Percentiles rank a stretch among this genome's conserved stretches.
These are phyloP conservation scores for Zosterops japonicus DNA, from an alignment of 2,113 vertebrate species.

Conservation along the genomic window DNA sequence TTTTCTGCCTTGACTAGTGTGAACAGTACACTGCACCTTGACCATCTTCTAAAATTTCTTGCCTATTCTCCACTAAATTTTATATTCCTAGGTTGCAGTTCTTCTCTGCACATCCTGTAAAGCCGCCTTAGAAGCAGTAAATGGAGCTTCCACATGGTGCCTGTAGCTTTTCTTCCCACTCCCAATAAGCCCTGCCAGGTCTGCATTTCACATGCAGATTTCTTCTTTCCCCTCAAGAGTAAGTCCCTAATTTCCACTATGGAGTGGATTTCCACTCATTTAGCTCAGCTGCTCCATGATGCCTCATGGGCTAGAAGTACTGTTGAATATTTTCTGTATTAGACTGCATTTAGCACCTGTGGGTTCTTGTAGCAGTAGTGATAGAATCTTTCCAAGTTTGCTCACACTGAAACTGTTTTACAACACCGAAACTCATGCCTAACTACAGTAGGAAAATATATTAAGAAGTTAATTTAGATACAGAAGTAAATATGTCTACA, in stretches of 20 bases:
- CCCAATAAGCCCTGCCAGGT: background rate
- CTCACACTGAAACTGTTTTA: background rate
- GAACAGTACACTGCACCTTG: background rate
- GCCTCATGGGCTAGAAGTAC: background rate
- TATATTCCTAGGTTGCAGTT: background rate
- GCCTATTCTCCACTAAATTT: background rate
- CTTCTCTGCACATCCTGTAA: background rate
- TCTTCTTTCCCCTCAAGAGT: background rate
- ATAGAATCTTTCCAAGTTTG: background rate
- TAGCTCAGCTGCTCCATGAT: background rate
- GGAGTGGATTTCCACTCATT: background rate
- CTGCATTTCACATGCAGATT: background rate
- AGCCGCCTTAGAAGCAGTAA: background rate
- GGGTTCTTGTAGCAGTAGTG: background rate
- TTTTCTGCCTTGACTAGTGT: background rate
- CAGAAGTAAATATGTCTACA: background rate
- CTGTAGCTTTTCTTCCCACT: background rate
- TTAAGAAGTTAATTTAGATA: background rate
- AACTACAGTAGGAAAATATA: background rate
- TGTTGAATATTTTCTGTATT: background rate
- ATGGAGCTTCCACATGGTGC: background rate
- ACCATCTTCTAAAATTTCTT: background rate
- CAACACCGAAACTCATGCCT: background rate
- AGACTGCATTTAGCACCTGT: background rate
- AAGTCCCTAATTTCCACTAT: background rate